Evolutionary conservation across 1,140 invertebrate species (phyloP).

Genomic region (Thereuonema tuberculata): DNA sequence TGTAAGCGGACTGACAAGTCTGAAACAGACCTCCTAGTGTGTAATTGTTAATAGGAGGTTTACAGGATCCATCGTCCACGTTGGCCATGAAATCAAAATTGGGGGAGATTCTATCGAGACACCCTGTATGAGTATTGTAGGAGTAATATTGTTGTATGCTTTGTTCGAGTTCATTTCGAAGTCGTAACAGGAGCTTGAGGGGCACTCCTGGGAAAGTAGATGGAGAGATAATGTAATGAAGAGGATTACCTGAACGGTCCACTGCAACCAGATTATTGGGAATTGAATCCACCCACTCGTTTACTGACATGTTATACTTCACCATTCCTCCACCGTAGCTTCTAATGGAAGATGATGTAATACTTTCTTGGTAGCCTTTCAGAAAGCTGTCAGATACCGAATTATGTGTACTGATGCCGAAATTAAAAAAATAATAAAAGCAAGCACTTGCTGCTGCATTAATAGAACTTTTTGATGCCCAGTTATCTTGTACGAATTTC

Average conservation of each 20-base stretch:
- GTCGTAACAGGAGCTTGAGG: neutral
- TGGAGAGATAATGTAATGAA: neutral
- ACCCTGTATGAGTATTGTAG: neutral
- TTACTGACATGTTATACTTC: neutral
- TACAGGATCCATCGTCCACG: neutral
- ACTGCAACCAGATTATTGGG: neutral
- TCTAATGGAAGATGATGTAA: neutral
- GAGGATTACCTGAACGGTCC: neutral
- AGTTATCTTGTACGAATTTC: neutral
- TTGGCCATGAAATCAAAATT: neutral
- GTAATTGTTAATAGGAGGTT: neutral
- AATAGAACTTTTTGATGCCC: neutral
- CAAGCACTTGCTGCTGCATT: neutral
- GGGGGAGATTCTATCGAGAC: neutral
- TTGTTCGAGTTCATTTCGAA: too few relatives aligned
- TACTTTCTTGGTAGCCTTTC: neutral
- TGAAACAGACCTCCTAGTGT: neutral
- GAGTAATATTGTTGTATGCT: too few relatives aligned
- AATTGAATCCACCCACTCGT: neutral
- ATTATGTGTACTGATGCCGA: neutral
- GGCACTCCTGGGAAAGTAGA: neutral
- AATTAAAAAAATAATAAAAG: neutral
- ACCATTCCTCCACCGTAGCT: neutral
- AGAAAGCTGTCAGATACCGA: neutral
- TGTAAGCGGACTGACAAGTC: neutral